Base-by-base conservation (phyloP, 2,888 invertebrate species). In the Blastobasis adustella region DNA sequence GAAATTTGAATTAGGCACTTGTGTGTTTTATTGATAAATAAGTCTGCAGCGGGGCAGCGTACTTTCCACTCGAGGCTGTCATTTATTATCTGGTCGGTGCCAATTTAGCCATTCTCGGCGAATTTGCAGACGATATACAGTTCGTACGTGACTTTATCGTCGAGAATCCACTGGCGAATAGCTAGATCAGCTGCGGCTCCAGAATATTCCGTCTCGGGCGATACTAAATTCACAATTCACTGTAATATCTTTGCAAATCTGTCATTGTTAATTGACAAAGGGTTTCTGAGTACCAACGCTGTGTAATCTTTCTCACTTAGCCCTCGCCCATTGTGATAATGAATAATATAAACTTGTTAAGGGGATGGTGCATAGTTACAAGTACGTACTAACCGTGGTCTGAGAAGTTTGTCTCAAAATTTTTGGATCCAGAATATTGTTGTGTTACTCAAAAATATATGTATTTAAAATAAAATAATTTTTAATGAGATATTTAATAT, bases 101-200 rank as follows among this genome's bases (percentile, higher is more conserved):
- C 73, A 78, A 75, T 79, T 79, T 77, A 69, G 71, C 70, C 60
- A 67, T 68, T 67, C 59, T 60, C 67, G 69, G 66, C 69, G 71
- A 77, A 74, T 73, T 73, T 64, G 58, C 63, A 71, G 74, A 72
- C 76, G 77, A 76, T 73, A 73, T 73, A 71, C 69, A 73, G 68
- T 66, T 58, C 58, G 60, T 71, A 80, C 81, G 80, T 80, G 80
- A 76, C 79, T 76, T 69, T 62, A 56, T 65, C 64, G 63, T 61
- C 64, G 65, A 71, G 65, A 69, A 65, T 68, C 60, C 55, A 54
- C 61, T 55, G 56, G 57, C 45, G 63, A 66, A 63, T 62, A 65
- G 61, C 58, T 61, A 46, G 63, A 72, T 67, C 65, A 63, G 62
- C 59, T 69, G 75, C 58, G 73, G 73, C 72, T 70, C 66, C 61